Conservation (phyloP, 2,888 invertebrate species). For the Ceraclea dissimilis region DNA sequence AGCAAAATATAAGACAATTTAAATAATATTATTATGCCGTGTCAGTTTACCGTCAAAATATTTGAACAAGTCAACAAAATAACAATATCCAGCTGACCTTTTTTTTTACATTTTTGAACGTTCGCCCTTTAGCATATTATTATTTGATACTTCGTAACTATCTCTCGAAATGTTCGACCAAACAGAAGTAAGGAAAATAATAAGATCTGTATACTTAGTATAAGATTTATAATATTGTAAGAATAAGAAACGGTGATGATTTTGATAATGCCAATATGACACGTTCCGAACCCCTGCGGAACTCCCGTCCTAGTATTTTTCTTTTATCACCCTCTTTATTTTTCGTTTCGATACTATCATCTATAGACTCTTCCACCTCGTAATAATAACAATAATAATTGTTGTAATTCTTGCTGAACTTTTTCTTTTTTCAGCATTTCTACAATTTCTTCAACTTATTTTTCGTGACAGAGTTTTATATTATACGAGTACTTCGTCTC, state of each 20-base stretch:
- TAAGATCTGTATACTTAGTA: background rate
- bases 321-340: background rate
- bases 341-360: background rate
- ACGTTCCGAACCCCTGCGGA: background rate
- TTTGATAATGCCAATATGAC: slow-evolving; percentile 3
- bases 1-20: too few relatives aligned
- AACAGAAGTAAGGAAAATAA: background rate
- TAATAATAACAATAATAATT: background rate
- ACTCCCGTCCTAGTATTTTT: background rate
- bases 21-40: background rate
- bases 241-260: background rate
- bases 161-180: background rate
- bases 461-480: too few relatives aligned
- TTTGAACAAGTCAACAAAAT: background rate
- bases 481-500: too few relatives aligned
- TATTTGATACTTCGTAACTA: background rate
- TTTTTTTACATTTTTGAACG: background rate
- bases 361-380: background rate
- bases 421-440: background rate
- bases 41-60: background rate
- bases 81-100: background rate
- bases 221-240: background rate
- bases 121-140: background rate
- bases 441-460: too few relatives aligned
- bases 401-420: background rate